Conservation (phyloP, 37 sponge, comb jelly and placozoan species). For the Axinella damicornis region DNA sequence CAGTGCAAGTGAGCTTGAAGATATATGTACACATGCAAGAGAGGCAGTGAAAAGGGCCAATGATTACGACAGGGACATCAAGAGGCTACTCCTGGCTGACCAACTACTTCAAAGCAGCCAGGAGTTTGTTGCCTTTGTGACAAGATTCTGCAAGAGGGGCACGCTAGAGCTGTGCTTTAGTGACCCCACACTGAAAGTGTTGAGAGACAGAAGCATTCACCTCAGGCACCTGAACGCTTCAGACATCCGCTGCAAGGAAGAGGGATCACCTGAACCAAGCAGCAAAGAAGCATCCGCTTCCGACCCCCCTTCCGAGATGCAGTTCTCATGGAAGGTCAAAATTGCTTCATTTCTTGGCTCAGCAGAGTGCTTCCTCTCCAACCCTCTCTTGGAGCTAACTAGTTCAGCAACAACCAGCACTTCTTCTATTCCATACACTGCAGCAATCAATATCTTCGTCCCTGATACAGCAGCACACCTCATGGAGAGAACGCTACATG, state of each 20-base stretch:
- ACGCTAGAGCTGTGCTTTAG: not conserved
- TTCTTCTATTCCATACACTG: not conserved
- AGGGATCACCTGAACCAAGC: not conserved
- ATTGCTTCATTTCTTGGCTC: conserved; percentile 5
- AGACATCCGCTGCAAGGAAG: not conserved
- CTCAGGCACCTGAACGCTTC: conserved; percentile 7
- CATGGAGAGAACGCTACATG: not conserved
- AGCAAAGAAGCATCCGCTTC: not conserved
- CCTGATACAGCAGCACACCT: not conserved
- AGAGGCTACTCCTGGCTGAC: not conserved
- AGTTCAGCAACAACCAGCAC: too few species aligned
- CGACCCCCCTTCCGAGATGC: not conserved
- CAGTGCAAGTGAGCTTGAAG: not conserved
- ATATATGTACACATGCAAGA: not conserved
- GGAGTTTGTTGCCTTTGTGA: not conserved
- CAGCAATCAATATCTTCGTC: not conserved
- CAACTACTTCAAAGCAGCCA: not conserved
- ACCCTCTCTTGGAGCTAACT: not conserved
- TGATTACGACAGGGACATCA: conserved; percentile 14
- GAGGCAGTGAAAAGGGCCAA: conserved; percentile 9
- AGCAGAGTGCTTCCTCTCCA: not conserved
- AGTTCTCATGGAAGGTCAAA: conserved; percentile 11
- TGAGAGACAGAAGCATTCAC: not conserved
- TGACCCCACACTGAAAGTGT: not conserved
- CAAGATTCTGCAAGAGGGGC: not conserved